phyloP scores from a whole-genome alignment of 2,797 vertebrate genomes.

The Avahi laniger region DNA sequence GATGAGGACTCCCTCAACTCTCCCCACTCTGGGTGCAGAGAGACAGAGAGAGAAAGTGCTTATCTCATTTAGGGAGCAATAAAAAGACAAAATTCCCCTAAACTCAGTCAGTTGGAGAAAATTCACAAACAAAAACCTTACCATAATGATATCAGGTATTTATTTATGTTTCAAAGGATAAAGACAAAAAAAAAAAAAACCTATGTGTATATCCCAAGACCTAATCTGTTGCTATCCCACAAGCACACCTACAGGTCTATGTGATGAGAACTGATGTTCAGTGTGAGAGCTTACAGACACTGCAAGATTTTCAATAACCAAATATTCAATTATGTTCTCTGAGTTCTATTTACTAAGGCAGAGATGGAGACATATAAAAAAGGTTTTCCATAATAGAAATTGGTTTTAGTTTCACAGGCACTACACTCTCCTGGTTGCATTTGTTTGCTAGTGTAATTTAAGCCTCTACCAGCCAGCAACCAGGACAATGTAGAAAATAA shows the following conservation, averaged over 20 bases:
- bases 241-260: neutral
- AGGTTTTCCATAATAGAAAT: neutral
- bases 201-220: neutral
- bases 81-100: neutral
- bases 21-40: too few species aligned
- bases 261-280: neutral
- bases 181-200: neutral
- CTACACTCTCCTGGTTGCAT: neutral
- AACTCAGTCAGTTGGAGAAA: neutral
- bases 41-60: neutral
- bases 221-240: neutral
- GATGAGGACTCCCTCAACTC: neutral
- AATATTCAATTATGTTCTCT: neutral
- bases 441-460: slow-evolving; percentile 10
- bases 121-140: neutral
- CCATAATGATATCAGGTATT: neutral
- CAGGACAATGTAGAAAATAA: neutral
- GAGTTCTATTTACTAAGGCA: neutral
- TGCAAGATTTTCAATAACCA: neutral
- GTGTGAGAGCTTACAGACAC: neutral
- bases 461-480: neutral
- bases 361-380: neutral
- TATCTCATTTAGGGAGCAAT: neutral
- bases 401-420: neutral
- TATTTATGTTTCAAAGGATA: neutral